Base-by-base conservation (phyloP, 2,797 vertebrate genomes). In the Darevskia mixta region DNA sequence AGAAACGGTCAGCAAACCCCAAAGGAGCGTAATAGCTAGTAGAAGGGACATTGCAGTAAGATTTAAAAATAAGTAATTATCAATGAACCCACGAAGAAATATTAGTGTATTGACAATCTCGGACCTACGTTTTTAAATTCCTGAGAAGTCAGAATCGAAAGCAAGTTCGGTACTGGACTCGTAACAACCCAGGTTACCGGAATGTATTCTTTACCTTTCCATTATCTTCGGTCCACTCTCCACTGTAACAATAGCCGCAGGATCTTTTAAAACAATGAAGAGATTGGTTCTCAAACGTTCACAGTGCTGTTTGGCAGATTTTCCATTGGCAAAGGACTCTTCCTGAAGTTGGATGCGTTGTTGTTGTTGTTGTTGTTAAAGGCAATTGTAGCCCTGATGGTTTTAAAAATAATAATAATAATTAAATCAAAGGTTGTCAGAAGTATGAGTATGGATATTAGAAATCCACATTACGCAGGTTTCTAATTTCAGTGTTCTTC, bases 181-280 rank as follows among this genome's bases (percentile, higher is more conserved):
- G 0, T 61, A 23, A 18, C 3, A 23, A 11, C 1, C 18, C 17
- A 20, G 4, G 4, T 45, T 18, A 2, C 15, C 5, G 8, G 61
- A 32, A 61, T n/a, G 2, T 58, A 3, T 43, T n/a, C 2, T 77
- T 69, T 13, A 0, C 9, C 2, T 83, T 55, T 69, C 17, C 10
- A 18, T 78, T 10, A 3, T 29, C 6, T 67, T 29, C 17, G 23
- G 4, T 18, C 11, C 58, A 18, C 58, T 20, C 58, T 61, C 58
- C 41, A 8, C 10, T 9, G 13, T 15, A 45, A 15, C 38, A 86
- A 72, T 43, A 76, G 61, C 3, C 29, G 20, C 79, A 2, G 29
- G 7, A 18, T 32, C 23, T 76, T 75, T 66, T 75, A 82, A 82
- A 76, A 29, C 2, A 35, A 32, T 6, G 18, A 45, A 75, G 1